Conservation (phyloP, 2,113 vertebrate species). For the Anolis sagrei region DNA sequence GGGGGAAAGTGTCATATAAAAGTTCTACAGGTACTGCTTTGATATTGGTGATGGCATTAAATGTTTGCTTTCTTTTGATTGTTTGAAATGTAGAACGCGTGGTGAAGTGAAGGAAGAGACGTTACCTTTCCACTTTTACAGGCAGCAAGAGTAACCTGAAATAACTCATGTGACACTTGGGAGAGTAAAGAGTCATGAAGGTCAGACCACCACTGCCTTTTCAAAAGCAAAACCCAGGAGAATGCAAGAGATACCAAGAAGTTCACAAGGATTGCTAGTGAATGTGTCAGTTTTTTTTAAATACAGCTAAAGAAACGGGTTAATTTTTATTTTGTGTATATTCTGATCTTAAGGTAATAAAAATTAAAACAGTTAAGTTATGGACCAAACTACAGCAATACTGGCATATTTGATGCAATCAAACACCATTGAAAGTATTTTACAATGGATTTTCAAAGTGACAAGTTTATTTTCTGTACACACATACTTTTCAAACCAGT, state of each 20-base stretch:
- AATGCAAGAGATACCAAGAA: not conserved
- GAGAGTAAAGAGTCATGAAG: conserved; percentile 61
- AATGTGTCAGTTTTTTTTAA: not conserved
- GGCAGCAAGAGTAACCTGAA: conserved; percentile 68
- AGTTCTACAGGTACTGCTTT: conserved; percentile 75
- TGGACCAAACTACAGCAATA: no score
- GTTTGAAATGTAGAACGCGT: conserved; percentile 50
- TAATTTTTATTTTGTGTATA: not conserved
- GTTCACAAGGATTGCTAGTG: not conserved
- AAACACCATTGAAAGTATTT: not conserved
- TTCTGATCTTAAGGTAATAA: not conserved
- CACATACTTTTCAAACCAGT: not conserved
- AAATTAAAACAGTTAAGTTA: not conserved
- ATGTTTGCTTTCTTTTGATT: conserved; percentile 25
- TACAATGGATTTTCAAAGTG: not conserved
- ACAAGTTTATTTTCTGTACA: not conserved
- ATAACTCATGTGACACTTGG: conserved; percentile 77
- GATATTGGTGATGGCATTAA: conserved; percentile 57
- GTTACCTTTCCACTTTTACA: conserved; percentile 37
- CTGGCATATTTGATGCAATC: no score
- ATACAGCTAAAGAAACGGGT: conserved; percentile 5
- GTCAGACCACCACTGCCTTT: conserved; percentile 72
- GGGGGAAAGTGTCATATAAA: conserved; percentile 73
- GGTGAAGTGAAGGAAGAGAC: conserved; percentile 7
- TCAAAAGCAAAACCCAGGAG: conserved; percentile 63